These are phyloP conservation scores for Lontra canadensis DNA, from an alignment of 2,113 vertebrate genomes.

Conservation along the genomic window DNA sequence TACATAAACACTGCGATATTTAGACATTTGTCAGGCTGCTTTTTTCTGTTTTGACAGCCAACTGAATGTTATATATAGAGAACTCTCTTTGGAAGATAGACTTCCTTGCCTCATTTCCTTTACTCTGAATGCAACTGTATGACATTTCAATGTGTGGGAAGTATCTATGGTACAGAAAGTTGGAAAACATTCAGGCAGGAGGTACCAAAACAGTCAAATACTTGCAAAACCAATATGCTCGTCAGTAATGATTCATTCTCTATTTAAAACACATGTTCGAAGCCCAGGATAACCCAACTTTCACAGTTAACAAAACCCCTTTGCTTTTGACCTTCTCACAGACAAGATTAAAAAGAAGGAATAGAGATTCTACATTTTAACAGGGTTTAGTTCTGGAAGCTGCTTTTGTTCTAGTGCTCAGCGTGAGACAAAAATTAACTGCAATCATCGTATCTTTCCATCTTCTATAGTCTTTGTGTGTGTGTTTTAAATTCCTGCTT, in stretches of 20 bases:
- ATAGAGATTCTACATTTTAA: neutral
- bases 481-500: constrained; percentile 5
- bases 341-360: neutral
- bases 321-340: constrained; percentile 49
- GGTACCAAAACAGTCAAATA: constrained; percentile 67
- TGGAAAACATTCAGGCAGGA: constrained; percentile 73
- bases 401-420: neutral
- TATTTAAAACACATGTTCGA: constrained; percentile 57
- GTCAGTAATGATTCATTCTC: constrained; percentile 51
- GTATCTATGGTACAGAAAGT: constrained; percentile 58
- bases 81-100: constrained; percentile 55
- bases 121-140: constrained; percentile 67
- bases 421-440: neutral
- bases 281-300: constrained; percentile 21
- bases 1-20: constrained; percentile 68
- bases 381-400: neutral
- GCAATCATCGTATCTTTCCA: neutral
- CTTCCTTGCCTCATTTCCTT: constrained; percentile 51
- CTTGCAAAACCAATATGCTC: constrained; percentile 65
- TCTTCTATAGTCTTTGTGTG: neutral
- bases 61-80: constrained; percentile 69
- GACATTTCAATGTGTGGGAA: constrained; percentile 71
- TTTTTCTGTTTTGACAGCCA: constrained; percentile 75
- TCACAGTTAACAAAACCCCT: constrained; percentile 1
- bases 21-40: constrained; percentile 75